Base-by-base conservation (phyloP, 1,140 invertebrate genomes). In the Papilio dardanus region DNA sequence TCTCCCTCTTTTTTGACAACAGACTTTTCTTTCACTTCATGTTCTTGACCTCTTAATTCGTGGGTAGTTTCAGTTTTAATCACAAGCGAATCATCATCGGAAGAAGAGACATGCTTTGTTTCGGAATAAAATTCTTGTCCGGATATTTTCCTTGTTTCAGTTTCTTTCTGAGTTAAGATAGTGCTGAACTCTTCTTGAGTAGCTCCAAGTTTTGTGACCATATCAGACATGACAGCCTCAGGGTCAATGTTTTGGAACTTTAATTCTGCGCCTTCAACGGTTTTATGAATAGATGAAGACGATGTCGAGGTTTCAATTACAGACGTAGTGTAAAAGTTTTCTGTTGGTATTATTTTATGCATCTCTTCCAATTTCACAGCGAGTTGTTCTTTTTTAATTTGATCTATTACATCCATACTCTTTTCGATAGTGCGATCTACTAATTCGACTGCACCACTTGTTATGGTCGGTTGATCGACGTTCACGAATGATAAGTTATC, bases 1-100 rank as follows among this genome's bases (percentile, higher is more conserved):
- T 93, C 92, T 8, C 93, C 93, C 19, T 90, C 91, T 78, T 84
- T 91, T 62, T 86, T 85, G 16, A 93, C 81, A n/a, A 83, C 82
- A 71, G 90, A 87, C 81, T 94, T 94, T 84, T 94, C 90, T 79
- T 90, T 93, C 5, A 90, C 71, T 86, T 92, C 90, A 81, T 93
- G 93, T 82, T 94, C 93, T 82, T 93, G 90, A 21, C 93, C 93
- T 81, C 89, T 80, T 71, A 94, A 74, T 78, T 93, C 90, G 81
- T 91, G 90, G 65, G 86, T 93, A 24, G 91, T 94, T 87, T 93
- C 87, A 31, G 93, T 92, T 85, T 93, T 93, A 42, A 93, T 92
- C 14, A 94, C 84, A 12, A 93, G 75, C n/a, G 92, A 93, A 81
- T 94, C 93, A 78, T 93, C 92, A 76, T 93, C 92, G 2, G 92